Evolutionary conservation across 2,113 vertebrate genomes (phyloP), one percentile per base, ranked within the genome.

Genomic region (Zeus faber): DNA sequence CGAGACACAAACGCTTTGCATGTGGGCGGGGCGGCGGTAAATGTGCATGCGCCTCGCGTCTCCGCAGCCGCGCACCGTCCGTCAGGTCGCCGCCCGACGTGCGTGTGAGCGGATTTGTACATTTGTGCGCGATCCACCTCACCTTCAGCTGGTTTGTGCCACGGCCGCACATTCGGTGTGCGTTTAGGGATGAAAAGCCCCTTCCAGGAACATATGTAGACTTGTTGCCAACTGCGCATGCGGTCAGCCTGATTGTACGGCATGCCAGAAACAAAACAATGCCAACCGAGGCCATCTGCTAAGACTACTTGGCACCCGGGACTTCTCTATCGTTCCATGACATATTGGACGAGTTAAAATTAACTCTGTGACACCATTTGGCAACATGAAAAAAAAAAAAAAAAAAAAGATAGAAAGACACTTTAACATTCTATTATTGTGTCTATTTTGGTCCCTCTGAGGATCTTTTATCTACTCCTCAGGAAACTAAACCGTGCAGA

Each of bases 331-430:
- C 82, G 74, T 77, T 85, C 75, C 74, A 63, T 58, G 52, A 85
- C 88, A 91, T 89, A 89, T 87, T 90, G 87, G 78, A 82, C 85
- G 79, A 85, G 87, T 87, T 91, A 88, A 89, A 88, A 89, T 91
- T 87, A 91, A 90, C 87, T 85, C 81, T 68, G 78, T 85, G 86
- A 89, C 87, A 89, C 88, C 63, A 74, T 86, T 87, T 87, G 86
- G 87, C 85, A 82, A 66, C 33, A 35, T 10, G 3, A 11, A 29
- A 29, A 29, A 9, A 29, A 29, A 29, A 9, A 78, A 58, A 65
- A 65, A 76, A n/a, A n/a, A n/a, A 29, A 29, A 29, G 27, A 29
- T 5, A 29, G 27, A 78, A 58, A 65, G 67, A 76, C 77, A 58
- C 63, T 58, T 3, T 63, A 82, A 72, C 70, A 58, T 74, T 81